phyloP scores from a whole-genome alignment of 2,888 invertebrate genomes.

The Ptychoptera albimana region DNA sequence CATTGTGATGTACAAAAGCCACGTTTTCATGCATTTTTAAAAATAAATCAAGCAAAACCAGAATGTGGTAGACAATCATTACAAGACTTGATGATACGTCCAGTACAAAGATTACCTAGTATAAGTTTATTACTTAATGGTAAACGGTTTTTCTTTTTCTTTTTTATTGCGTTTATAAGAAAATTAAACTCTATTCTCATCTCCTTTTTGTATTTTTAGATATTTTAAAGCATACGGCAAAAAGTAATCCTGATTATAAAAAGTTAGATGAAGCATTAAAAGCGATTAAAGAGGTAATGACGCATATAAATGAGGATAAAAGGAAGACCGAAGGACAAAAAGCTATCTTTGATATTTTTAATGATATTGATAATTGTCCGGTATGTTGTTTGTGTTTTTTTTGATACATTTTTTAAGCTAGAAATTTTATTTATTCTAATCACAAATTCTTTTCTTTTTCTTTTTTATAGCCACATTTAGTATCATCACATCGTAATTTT shows the following conservation, averaged over 20 bases:
- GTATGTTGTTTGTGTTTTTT: slow-evolving; percentile 33
- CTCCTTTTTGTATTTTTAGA: slow-evolving; percentile 37
- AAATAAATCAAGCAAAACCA: slow-evolving; percentile 83
- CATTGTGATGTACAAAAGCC: slow-evolving; percentile 86
- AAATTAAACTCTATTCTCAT: too few species aligned
- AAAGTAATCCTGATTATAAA: slow-evolving; percentile 73
- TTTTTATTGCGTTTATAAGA: too few species aligned
- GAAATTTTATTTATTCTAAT: neutral
- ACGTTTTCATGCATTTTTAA: slow-evolving; percentile 94
- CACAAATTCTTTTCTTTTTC: neutral
- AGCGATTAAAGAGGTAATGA: slow-evolving; percentile 84
- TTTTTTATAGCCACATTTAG: slow-evolving; percentile 58
- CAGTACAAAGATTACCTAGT: slow-evolving; percentile 94
- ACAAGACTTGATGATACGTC: slow-evolving; percentile 90
- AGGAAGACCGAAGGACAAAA: slow-evolving; percentile 90
- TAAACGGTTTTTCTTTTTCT: slow-evolving; percentile 28
- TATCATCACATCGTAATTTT: slow-evolving; percentile 84
- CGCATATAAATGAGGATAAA: slow-evolving; percentile 95
- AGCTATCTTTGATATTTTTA: slow-evolving; percentile 92
- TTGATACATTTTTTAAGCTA: slow-evolving; percentile 3
- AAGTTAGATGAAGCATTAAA: slow-evolving; percentile 73
- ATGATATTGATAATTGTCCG: slow-evolving; percentile 96
- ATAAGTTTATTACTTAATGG: slow-evolving; percentile 87
- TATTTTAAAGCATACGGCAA: slow-evolving; percentile 81
- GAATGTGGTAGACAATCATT: slow-evolving; percentile 93